These are phyloP conservation scores for Oscheius sp. DNA, from an alignment of 2,888 invertebrate genomes.

Conservation along the genomic window DNA sequence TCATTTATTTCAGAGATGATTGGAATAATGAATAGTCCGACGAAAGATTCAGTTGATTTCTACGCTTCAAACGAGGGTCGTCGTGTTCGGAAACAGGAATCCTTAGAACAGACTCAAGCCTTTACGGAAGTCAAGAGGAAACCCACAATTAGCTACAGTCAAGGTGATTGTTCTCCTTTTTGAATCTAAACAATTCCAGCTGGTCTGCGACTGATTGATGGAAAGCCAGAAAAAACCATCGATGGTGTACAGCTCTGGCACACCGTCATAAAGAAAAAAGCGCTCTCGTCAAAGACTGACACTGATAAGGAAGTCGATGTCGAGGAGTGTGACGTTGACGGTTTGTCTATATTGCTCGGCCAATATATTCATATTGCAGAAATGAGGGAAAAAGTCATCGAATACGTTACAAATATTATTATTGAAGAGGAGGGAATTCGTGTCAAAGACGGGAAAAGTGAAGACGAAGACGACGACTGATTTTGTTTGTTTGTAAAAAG, in stretches of 20 bases:
- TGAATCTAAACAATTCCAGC: not conserved
- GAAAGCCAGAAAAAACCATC: not conserved
- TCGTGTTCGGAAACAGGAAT: conserved; percentile 5
- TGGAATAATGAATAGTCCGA: conserved; percentile 18
- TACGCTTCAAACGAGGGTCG: conserved; percentile 2
- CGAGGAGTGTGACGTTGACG: not conserved
- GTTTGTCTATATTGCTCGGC: not conserved
- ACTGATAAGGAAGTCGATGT: not conserved
- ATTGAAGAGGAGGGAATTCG: not conserved
- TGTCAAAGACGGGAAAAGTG: too few relatives aligned
- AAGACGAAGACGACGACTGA: too few relatives aligned
- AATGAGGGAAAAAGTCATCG: not conserved
- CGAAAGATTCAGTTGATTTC: not conserved
- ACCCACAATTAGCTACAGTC: not conserved
- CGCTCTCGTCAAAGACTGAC: not conserved
- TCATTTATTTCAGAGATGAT: too few relatives aligned
- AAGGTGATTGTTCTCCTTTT: not conserved
- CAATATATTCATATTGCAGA: not conserved
- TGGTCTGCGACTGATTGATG: conserved; percentile 8
- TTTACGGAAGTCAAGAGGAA: conserved; percentile 12
- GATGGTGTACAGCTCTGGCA: conserved; percentile 13
- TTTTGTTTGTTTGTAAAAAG: too few relatives aligned
- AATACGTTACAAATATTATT: not conserved
- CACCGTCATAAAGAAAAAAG: not conserved
- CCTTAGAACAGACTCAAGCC: conserved; percentile 6